Base-by-base conservation (phyloP, 1,140 invertebrate species). In the Drosophila navojoa region DNA sequence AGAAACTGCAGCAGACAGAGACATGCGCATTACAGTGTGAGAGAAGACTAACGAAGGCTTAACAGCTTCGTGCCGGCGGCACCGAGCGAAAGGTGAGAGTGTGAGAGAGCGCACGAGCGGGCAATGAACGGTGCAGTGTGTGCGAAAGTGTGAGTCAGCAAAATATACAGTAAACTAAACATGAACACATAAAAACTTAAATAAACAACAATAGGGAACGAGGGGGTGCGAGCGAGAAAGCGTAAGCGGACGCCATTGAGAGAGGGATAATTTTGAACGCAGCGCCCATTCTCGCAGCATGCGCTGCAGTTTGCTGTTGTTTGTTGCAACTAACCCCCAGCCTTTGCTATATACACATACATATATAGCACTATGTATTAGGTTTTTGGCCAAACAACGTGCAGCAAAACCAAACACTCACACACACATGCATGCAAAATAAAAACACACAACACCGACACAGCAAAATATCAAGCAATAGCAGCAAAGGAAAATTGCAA, bases 131-230 rank as follows among this genome's bases (percentile, higher is more conserved):
- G 6, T 59, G 53, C 35, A 66, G 22, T 66, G 59, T 45, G 59
- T 15, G 40, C 40, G 53, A 64, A 47, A 61, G 77, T 72, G 53
- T 55, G 68, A 77, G 77, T 76, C 70, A 81, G 80, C 77, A 72
- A 80, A 79, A 80, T 84, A 75, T 89, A 80, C 84, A 69, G 84
- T 89, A 84, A 89, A 90, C 84, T 89, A 89, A 89, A 89, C 85
- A 89, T 86, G 81, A 81, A 78, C 84, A 87, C 84, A 87, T 89
- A 87, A 87, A 87, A 89, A 89, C 84, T 89, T 89, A 89, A 89
- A 89, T 89, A 89, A 89, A 89, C 85, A 89, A 89, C 84, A 89
- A 89, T 89, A 89, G 85, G 49, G 79, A 53, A 64, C 55, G 63
- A 52, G 32, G 13, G 76, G 10, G 59, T 10, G 38, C 10, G 32